Evolutionary conservation across 1,140 invertebrate genomes (phyloP).

Genomic region (Nautilus pompilius): DNA sequence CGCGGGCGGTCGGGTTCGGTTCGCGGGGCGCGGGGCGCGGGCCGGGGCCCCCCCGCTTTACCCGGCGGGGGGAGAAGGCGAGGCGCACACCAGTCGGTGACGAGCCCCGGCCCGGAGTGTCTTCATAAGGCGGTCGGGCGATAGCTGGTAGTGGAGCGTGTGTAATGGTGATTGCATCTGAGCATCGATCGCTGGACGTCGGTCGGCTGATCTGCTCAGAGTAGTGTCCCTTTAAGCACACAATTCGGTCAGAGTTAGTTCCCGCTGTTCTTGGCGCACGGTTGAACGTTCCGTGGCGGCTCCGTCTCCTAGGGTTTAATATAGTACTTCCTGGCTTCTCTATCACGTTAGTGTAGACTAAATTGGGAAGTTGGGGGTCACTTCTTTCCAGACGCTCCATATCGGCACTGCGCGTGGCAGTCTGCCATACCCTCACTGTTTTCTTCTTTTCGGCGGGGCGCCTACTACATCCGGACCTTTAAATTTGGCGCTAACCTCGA

Average conservation of each 20-base stretch:
- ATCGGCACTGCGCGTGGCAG: constrained; percentile 2
- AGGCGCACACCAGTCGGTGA: too few species aligned
- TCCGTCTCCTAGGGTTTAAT: not conserved
- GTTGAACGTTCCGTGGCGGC: not conserved
- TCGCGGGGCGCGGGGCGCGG: too few species aligned
- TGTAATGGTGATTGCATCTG: constrained; percentile 4
- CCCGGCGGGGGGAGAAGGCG: too few species aligned
- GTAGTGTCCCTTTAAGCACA: constrained; percentile 1
- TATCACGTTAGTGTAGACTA: constrained; percentile 4
- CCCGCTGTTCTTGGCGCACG: constrained; percentile 2
- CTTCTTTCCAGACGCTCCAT: not conserved
- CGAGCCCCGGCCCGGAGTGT: too few species aligned
- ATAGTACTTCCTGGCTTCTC: constrained; percentile 3
- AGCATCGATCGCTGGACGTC: constrained; percentile 3
- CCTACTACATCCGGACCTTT: too few species aligned
- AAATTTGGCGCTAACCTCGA: too few species aligned
- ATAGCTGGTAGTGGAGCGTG: not conserved
- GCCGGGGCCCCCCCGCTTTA: too few species aligned
- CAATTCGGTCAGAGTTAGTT: not conserved
- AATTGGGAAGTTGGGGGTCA: constrained; percentile 5
- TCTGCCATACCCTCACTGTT: not conserved
- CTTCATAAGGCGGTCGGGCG: too few species aligned
- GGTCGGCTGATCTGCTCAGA: constrained; percentile 2
- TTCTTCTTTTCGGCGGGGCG: too few species aligned
- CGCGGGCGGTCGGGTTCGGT: too few species aligned